Conservation (phyloP, 2,888 invertebrate species). For the Callyntrura guangdongensis region DNA sequence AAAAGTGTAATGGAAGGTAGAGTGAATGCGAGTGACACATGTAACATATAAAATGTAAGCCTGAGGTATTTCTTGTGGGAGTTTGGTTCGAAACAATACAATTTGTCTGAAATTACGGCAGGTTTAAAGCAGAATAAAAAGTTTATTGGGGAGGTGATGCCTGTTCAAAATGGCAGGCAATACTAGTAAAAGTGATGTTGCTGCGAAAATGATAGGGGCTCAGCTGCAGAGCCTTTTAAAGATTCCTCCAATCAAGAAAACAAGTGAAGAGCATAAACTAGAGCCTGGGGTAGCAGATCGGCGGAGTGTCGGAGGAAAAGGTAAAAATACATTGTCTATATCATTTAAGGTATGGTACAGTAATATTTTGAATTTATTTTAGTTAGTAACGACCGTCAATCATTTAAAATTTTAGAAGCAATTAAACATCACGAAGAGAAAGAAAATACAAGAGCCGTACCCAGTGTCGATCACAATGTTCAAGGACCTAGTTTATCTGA, state of each 20-base stretch:
- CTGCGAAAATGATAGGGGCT: constrained; percentile 79
- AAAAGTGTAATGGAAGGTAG: too few relatives aligned
- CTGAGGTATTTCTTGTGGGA: neutral
- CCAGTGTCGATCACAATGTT: neutral
- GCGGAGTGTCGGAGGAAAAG: neutral
- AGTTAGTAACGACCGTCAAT: neutral
- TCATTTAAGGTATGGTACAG: neutral
- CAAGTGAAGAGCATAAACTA: neutral
- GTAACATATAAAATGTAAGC: too few relatives aligned
- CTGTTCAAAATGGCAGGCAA: constrained; percentile 59
- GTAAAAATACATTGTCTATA: neutral
- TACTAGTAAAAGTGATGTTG: constrained; percentile 58
- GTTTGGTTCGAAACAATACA: neutral
- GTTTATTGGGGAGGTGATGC: constrained; percentile 25
- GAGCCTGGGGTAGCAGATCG: neutral
- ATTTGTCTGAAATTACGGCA: neutral
- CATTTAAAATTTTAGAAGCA: neutral
- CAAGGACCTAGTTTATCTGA: constrained; percentile 1
- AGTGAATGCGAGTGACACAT: neutral
- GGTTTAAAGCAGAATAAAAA: neutral
- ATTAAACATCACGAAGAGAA: constrained; percentile 36
- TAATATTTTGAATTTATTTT: too few relatives aligned
- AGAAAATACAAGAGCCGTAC: constrained; percentile 34
- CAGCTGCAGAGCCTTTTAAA: constrained; percentile 81
- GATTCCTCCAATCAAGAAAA: constrained; percentile 80